Base-by-base conservation (phyloP, 2,888 invertebrate genomes). In the Clusia tigrina region DNA sequence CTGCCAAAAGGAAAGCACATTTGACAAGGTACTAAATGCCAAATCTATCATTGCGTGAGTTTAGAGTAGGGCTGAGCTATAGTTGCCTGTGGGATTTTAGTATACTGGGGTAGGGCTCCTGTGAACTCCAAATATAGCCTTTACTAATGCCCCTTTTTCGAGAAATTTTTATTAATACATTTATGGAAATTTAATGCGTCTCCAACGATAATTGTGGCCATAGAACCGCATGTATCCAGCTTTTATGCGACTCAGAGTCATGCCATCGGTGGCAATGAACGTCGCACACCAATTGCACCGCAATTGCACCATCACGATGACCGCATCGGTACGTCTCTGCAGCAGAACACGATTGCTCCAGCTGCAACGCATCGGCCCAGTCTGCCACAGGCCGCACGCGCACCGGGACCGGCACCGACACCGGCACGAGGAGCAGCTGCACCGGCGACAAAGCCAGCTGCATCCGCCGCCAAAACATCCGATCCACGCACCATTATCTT, bases 201-300 rank as follows among this genome's bases (percentile, higher is more conserved):
- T n/a, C 3, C 25, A 25, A 51, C 18, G 20, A n/a, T 17, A 18
- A 26, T 32, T 10, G 20, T 23, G 51, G 51, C 51, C 18, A 56
- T 66, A 82, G 83, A 83, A 66, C 82, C 81, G 62, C 77, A 79
- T 60, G 78, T 82, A 59, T 75, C 82, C 22, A 83, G 81, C 68
- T 91, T 89, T 87, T 91, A 90, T 85, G 89, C 91, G 83, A 88
- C 90, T 70, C 89, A 90, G 81, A 91, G 91, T 86, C 91, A 92
- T 85, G 90, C 90, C 71, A 88, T 91, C 81, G 89, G 89, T 69
- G 88, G 87, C 77, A 78, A 78, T 65, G 78, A 79, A 66, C 74
- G 77, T 59, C 84, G 88, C 73, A 85, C 86, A 71, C 88, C 89
- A 71, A 68, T 67, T 51, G 66, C 61, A 26, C 68, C 71, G 85